A percentile compares a stretch with the other conserved stretches of the same genome.
Conservation (phyloP, 1,140 invertebrate species). For the Aphidius ervi region DNA sequence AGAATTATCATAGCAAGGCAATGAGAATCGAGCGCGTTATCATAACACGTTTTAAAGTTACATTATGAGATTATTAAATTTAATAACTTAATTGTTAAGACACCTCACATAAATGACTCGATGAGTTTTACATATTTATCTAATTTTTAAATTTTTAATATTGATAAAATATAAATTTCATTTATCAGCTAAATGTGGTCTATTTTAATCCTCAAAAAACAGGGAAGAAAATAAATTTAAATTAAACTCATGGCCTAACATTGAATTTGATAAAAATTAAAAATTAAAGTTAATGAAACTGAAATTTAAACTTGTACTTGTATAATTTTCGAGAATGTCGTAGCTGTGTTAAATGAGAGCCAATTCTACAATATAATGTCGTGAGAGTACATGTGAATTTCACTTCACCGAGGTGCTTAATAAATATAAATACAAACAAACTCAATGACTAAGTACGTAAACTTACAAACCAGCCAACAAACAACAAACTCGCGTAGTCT, state of each 20-base stretch:
- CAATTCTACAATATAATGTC: constrained; percentile 20
- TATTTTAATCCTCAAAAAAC: too few species aligned
- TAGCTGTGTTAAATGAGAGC: constrained; percentile 11
- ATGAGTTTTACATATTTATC: too few species aligned
- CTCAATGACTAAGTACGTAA: too few species aligned
- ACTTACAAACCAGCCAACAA: not conserved
- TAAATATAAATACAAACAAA: not conserved
- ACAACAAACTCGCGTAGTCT: constrained; percentile 8
- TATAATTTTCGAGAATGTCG: constrained; percentile 1
- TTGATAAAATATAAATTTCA: too few species aligned
- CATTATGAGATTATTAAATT: constrained; percentile 20
- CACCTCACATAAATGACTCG: not conserved
- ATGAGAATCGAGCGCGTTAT: constrained; percentile 6
- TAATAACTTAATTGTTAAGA: not conserved
- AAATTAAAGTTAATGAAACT: too few species aligned
- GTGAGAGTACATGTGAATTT: constrained; percentile 8
- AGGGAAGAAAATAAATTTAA: too few species aligned
- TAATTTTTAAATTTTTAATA: too few species aligned
- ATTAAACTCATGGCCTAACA: too few species aligned
- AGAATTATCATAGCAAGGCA: not conserved
- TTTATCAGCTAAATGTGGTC: too few species aligned
- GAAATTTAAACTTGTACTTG: too few species aligned
- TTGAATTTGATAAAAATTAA: too few species aligned
- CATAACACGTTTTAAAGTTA: constrained; percentile 16
- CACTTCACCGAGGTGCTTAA: constrained; percentile 19